These are phyloP conservation scores for Agriopis marginaria DNA, from an alignment of 2,888 invertebrate genomes.

Conservation along the genomic window DNA sequence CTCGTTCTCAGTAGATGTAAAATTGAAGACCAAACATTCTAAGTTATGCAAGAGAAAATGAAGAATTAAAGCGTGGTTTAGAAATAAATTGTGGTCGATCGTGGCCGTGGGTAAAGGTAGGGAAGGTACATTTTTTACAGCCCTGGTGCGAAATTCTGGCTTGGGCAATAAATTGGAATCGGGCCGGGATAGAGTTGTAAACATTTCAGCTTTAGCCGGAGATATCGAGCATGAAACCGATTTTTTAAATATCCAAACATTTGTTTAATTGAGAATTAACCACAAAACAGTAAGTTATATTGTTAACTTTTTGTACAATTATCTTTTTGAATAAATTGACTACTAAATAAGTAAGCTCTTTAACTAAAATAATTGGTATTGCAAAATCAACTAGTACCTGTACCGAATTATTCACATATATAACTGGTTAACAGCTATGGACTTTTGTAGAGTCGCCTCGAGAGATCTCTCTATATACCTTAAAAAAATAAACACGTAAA, in stretches of 20 bases:
- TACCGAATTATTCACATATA: no score
- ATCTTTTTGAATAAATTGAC: no score
- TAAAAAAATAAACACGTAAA: no score
- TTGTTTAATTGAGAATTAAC: background rate
- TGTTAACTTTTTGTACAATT: no score
- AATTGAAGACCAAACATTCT: background rate
- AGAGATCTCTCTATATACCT: no score
- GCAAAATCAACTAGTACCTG: no score
- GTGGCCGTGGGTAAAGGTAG: constrained; percentile 7
- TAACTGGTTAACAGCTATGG: no score
- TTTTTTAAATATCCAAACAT: background rate
- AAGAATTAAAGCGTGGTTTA: background rate
- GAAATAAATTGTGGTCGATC: constrained; percentile 13
- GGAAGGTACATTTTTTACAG: constrained; percentile 23
- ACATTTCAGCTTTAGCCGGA: constrained; percentile 3
- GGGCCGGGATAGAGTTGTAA: constrained; percentile 12
- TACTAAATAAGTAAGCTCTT: no score
- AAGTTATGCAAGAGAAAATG: background rate
- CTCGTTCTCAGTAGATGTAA: background rate
- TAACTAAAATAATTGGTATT: no score
- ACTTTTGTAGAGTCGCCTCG: no score
- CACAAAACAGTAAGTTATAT: no score
- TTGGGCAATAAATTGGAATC: constrained; percentile 28
- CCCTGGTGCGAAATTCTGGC: constrained; percentile 12
- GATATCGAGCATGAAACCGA: background rate